phyloP scores from a whole-genome alignment of 1,140 invertebrate genomes.

The Bombus turneri region DNA sequence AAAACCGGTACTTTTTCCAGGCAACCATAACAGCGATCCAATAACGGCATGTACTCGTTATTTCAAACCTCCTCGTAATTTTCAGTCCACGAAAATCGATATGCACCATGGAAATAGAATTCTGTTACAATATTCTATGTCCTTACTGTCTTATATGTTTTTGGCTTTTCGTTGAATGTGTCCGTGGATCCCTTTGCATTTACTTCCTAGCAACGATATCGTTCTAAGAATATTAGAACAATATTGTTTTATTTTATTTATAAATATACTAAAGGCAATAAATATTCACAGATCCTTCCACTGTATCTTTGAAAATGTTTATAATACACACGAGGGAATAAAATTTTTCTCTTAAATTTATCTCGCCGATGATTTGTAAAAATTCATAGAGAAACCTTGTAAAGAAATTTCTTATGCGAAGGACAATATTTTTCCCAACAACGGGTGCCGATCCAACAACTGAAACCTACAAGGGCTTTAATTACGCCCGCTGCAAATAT shows the following conservation, averaged over 20 bases:
- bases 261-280: too few species aligned
- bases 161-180: too few species aligned
- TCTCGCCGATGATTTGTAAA: not conserved
- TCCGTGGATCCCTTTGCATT: not conserved
- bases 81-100: not conserved
- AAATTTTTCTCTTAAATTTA: not conserved
- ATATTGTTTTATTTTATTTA: too few species aligned
- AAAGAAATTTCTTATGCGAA: not conserved
- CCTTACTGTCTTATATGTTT: not conserved
- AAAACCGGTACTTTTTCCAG: not conserved
- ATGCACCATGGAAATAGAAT: not conserved
- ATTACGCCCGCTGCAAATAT: conserved; percentile 68
- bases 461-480: conserved; percentile 56
- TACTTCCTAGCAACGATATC: not conserved
- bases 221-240: too few species aligned
- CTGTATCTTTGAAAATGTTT: too few species aligned
- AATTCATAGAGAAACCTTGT: not conserved
- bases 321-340: too few species aligned
- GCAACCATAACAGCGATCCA: not conserved
- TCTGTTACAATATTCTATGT: not conserved
- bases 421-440: conserved; percentile 13
- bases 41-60: not conserved
- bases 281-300: too few species aligned
- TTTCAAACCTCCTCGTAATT: not conserved
- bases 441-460: conserved; percentile 34